Conservation (phyloP, 2,888 invertebrate genomes). For the Hypolimnas misippus region DNA sequence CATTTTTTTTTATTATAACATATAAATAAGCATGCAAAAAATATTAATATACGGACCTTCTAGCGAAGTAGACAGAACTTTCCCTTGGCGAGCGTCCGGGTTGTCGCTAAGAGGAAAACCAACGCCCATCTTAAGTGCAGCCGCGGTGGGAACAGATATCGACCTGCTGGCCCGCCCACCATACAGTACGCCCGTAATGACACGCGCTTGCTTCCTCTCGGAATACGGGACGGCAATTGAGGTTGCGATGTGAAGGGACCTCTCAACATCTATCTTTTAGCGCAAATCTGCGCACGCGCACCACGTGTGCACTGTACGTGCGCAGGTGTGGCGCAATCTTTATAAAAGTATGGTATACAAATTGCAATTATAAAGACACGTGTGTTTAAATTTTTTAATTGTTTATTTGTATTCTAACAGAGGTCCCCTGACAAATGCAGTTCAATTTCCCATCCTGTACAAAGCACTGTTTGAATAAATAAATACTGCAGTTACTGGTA, state of each 20-base stretch:
- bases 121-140: slow-evolving; percentile 93
- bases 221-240: slow-evolving; percentile 6
- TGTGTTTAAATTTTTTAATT: neutral
- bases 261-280: neutral
- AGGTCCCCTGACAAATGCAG: neutral
- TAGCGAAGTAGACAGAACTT: slow-evolving; percentile 85
- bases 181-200: slow-evolving; percentile 44
- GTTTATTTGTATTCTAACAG: too few species aligned
- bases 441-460: slow-evolving; percentile 7
- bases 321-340: too few species aligned
- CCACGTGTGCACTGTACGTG: too few species aligned
- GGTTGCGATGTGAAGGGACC: neutral
- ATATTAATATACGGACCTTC: slow-evolving; percentile 84
- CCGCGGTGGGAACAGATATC: slow-evolving; percentile 91
- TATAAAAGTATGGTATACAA: too few species aligned
- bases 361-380: too few species aligned
- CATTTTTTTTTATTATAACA: too few species aligned
- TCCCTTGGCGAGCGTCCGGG: slow-evolving; percentile 88
- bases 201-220: neutral
- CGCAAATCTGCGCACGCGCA: too few species aligned
- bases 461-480: neutral
- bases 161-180: slow-evolving; percentile 81
- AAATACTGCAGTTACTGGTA: neutral
- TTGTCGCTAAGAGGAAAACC: slow-evolving; percentile 91
- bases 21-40: too few species aligned